These are phyloP conservation scores for Anisognathus igniventris DNA, from an alignment of 2,797 vertebrate genomes.

Conservation along the genomic window DNA sequence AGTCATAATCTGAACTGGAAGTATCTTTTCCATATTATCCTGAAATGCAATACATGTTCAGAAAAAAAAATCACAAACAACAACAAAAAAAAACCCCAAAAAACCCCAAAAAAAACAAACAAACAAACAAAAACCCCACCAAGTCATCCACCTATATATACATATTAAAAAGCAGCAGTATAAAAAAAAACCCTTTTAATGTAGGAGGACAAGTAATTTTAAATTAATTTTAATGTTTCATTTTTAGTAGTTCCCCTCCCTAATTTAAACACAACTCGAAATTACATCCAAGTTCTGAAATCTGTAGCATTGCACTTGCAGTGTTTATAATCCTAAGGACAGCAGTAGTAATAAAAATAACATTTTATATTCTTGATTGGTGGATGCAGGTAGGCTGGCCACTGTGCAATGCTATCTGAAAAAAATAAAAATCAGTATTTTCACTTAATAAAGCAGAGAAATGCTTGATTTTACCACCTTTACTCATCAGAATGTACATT, in stretches of 20 bases:
- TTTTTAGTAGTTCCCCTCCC: neutral
- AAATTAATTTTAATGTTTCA: neutral
- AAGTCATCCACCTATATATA: neutral
- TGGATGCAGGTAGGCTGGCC: neutral
- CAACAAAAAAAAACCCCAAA: no score
- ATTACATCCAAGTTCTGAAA: neutral
- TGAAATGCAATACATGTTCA: neutral
- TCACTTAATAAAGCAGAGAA: neutral
- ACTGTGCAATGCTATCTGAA: neutral
- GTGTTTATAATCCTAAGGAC: neutral
- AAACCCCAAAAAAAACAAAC: neutral
- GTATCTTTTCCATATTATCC: neutral
- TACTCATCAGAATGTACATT: neutral
- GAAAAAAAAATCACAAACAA: neutral
- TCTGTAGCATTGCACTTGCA: neutral
- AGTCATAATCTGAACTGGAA: neutral
- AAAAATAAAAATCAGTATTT: neutral
- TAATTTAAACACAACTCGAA: neutral
- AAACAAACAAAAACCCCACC: neutral
- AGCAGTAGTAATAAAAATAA: neutral
- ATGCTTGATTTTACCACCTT: neutral
- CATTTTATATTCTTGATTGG: neutral
- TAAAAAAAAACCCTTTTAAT: neutral
- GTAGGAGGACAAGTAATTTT: neutral
- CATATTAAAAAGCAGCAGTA: neutral